Evolutionary conservation across 2,888 invertebrate species (phyloP).

Genomic region (Hipparchia semele): DNA sequence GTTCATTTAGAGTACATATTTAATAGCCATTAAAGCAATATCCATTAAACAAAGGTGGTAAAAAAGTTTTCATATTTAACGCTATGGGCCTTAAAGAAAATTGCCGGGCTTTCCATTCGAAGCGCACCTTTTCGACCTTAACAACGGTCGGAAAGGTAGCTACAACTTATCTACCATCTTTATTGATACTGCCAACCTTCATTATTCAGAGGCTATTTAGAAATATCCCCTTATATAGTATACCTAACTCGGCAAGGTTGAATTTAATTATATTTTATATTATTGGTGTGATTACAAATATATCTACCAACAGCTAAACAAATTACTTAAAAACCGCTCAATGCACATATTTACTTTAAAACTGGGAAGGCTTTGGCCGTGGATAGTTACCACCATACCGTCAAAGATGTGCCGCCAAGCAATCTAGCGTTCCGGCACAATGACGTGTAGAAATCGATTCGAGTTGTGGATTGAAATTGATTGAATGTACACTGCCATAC

Average conservation of each 20-base stretch:
- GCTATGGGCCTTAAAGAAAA: constrained; percentile 42
- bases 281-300: neutral
- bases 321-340: no score
- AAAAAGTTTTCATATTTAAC: constrained; percentile 42
- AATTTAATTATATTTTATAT: constrained; percentile 8
- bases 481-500: no score
- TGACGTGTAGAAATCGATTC: no score
- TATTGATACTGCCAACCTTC: constrained; percentile 27
- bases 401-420: no score
- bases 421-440: no score
- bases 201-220: constrained; percentile 9
- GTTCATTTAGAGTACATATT: constrained; percentile 39
- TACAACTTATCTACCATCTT: constrained; percentile 32
- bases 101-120: constrained; percentile 37
- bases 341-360: no score
- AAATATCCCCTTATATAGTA: constrained; percentile 7
- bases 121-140: constrained; percentile 33
- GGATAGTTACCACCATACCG: no score
- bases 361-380: no score
- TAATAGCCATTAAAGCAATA: constrained; percentile 45
- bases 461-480: no score
- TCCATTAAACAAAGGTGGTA: constrained; percentile 43
- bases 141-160: constrained; percentile 30
- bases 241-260: constrained; percentile 1
- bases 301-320: no score